Percentiles rank a stretch among this genome's conserved stretches.
phyloP scores from a whole-genome alignment of 2,888 invertebrate genomes.

The Sphaerophoria rueppellii region DNA sequence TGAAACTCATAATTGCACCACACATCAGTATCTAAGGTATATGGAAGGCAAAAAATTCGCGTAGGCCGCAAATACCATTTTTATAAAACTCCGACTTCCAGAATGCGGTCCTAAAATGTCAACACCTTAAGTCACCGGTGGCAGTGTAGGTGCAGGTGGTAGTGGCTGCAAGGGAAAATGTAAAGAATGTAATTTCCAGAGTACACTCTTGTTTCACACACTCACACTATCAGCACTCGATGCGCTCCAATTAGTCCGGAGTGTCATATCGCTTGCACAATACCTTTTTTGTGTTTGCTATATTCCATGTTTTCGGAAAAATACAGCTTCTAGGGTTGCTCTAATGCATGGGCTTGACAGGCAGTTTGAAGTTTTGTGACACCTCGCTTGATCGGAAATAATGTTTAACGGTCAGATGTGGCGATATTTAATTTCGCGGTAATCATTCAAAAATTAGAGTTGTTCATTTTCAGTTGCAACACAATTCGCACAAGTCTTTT shows the following conservation, averaged over 20 bases:
- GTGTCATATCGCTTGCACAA: constrained; percentile 65
- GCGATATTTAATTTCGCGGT: constrained; percentile 63
- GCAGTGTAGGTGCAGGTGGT: neutral
- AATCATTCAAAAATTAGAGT: constrained; percentile 63
- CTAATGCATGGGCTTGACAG: constrained; percentile 31
- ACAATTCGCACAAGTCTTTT: neutral
- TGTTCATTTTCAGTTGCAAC: neutral
- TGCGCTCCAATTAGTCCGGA: constrained; percentile 72
- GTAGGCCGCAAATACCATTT: constrained; percentile 63
- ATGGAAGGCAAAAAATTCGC: constrained; percentile 26
- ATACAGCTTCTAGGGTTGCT: constrained; percentile 22
- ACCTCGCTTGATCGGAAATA: constrained; percentile 20
- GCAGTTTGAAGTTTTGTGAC: constrained; percentile 40
- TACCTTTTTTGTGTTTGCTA: constrained; percentile 13
- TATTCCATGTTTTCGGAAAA: constrained; percentile 12
- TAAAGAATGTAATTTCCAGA: constrained; percentile 28
- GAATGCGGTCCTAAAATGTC: constrained; percentile 68
- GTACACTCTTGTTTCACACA: neutral
- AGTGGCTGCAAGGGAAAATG: neutral
- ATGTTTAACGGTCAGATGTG: constrained; percentile 20
- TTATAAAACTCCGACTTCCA: constrained; percentile 18
- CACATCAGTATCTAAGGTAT: constrained; percentile 35
- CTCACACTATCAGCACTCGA: constrained; percentile 43
- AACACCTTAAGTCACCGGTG: constrained; percentile 54
- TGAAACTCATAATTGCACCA: constrained; percentile 44